phyloP scores from a whole-genome alignment of 2,888 invertebrate species.

The Eledona agricola region DNA sequence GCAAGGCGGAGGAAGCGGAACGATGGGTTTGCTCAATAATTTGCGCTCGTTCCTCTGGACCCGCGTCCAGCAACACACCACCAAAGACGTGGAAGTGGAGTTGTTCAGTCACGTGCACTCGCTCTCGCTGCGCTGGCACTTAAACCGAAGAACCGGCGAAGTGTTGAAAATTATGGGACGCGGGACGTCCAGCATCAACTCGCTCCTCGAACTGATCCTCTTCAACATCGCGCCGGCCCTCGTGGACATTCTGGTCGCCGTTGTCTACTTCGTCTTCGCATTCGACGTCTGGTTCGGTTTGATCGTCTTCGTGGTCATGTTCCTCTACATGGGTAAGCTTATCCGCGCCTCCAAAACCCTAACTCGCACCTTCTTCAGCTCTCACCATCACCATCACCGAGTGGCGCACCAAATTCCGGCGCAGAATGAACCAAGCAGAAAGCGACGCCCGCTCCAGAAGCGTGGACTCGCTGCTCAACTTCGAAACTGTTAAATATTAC shows the following conservation, averaged over 20 bases:
- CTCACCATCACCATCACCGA: constrained; percentile 92
- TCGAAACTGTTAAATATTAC: constrained; percentile 99
- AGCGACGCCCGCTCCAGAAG: constrained; percentile 91
- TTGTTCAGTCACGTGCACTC: constrained; percentile 89
- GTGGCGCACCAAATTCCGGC: constrained; percentile 95
- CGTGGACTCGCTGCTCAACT: constrained; percentile 96
- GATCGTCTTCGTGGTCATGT: constrained; percentile 94
- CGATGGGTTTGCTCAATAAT: constrained; percentile 94
- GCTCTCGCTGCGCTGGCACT: constrained; percentile 93
- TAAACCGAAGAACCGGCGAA: constrained; percentile 95
- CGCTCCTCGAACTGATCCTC: constrained; percentile 88
- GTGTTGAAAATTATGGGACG: constrained; percentile 96
- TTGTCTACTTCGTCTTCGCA: constrained; percentile 84
- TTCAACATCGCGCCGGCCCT: constrained; percentile 95
- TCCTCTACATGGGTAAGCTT: constrained; percentile 89
- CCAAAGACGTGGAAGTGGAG: constrained; percentile 89
- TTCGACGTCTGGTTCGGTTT: constrained; percentile 96
- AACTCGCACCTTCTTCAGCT: constrained; percentile 65
- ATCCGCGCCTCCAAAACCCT: too few species aligned
- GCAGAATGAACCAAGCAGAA: constrained; percentile 93
- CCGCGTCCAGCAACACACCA: constrained; percentile 93
- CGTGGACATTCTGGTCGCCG: constrained; percentile 89
- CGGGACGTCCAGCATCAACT: constrained; percentile 96
- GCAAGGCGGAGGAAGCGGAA: constrained; percentile 93
- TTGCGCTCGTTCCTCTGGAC: constrained; percentile 94